phyloP scores from a whole-genome alignment of 1,140 invertebrate species.

The Telenomus remus region DNA sequence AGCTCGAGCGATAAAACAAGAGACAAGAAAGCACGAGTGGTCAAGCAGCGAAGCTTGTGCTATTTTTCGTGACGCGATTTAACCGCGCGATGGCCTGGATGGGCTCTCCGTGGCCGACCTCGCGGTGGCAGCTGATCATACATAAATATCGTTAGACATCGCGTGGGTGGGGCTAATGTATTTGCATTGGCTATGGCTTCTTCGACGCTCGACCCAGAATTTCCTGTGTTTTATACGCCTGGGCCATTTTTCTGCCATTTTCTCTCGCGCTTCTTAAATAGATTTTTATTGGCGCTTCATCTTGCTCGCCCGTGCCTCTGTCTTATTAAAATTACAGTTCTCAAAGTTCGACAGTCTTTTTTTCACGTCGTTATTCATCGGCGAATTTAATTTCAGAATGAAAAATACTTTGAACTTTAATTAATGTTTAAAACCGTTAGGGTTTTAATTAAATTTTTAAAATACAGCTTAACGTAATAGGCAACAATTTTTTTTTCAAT shows the following conservation, averaged over 20 bases:
- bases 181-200: slow-evolving; percentile 63
- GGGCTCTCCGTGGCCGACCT: slow-evolving; percentile 27
- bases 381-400: too few species aligned
- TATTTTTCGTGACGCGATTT: slow-evolving; percentile 45
- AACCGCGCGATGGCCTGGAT: slow-evolving; percentile 27
- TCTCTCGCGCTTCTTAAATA: slow-evolving; percentile 3
- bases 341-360: too few species aligned
- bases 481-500: too few species aligned
- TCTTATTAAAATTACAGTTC: too few species aligned
- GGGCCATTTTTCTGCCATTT: slow-evolving; percentile 7
- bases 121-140: slow-evolving; percentile 66
- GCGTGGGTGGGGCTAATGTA: slow-evolving; percentile 63
- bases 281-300: slow-evolving; percentile 7
- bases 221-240: slow-evolving; percentile 16
- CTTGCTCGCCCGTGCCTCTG: not conserved
- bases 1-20: slow-evolving; percentile 46
- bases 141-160: slow-evolving; percentile 64
- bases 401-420: too few species aligned
- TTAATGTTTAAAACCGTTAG: too few species aligned
- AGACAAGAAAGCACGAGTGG: slow-evolving; percentile 13
- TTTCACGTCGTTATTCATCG: too few species aligned
- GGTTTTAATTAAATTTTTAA: too few species aligned
- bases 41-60: slow-evolving; percentile 33
- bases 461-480: too few species aligned
- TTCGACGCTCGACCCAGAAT: slow-evolving; percentile 36